These are phyloP conservation scores for Lasiommata megera DNA, from an alignment of 2,888 invertebrate species.

Conservation along the genomic window DNA sequence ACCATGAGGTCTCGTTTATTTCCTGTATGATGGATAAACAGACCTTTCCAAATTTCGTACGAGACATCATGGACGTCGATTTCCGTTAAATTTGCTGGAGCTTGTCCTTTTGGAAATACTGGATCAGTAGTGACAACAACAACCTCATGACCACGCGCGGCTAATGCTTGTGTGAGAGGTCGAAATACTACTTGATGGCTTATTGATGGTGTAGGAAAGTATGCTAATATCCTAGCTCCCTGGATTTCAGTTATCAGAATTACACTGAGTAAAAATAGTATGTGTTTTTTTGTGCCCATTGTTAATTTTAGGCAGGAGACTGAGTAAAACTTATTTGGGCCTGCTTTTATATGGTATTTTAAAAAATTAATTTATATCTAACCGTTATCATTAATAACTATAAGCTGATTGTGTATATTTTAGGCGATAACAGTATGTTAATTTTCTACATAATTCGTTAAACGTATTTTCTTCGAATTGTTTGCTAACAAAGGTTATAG, in stretches of 20 bases:
- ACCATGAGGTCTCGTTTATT: conserved; percentile 2
- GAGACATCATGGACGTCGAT: conserved; percentile 47
- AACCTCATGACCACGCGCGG: conserved; percentile 43
- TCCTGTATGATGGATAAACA: conserved; percentile 6
- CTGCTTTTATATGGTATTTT: background rate
- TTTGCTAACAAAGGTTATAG: too few relatives aligned
- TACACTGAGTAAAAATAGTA: background rate
- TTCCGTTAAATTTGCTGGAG: conserved; percentile 44
- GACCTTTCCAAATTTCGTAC: conserved; percentile 35
- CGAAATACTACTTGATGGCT: conserved; percentile 48
- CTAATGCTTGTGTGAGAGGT: conserved; percentile 48
- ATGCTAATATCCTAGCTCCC: conserved; percentile 49
- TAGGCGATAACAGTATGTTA: background rate
- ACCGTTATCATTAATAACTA: background rate
- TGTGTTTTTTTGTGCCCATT: background rate
- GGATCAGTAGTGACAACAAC: conserved; percentile 42
- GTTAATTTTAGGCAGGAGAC: background rate
- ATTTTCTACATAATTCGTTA: background rate
- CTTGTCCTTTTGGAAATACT: conserved; percentile 33
- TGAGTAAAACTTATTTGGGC: background rate
- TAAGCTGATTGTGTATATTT: background rate
- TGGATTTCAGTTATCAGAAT: conserved; percentile 13
- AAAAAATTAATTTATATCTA: background rate
- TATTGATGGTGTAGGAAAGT: conserved; percentile 52
- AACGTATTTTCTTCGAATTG: too few relatives aligned